Conservation (phyloP, 92 coral and sea anemone species). For the Actinostola sp. region DNA sequence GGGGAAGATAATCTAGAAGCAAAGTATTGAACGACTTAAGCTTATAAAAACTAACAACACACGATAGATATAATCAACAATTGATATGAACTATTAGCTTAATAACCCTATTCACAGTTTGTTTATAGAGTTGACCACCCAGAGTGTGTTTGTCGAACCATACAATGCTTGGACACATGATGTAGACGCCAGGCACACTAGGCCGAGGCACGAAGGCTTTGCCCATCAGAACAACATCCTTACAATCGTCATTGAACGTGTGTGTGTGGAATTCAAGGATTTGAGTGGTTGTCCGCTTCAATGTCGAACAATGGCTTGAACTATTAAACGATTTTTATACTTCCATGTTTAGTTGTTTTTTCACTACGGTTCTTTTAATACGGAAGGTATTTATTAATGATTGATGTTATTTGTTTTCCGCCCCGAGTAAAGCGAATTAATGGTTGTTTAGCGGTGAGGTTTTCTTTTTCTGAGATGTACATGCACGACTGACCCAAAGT, state of each 20-base stretch:
- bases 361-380: not conserved
- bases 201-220: conserved; percentile 9
- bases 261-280: not conserved
- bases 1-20: no score
- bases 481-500: no score
- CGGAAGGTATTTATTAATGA: no score
- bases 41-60: not conserved
- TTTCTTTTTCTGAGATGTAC: no score
- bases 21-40: no score
- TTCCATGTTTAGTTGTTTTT: not conserved
- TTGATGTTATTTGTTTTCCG: no score
- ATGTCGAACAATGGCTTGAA: not conserved
- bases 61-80: conserved; percentile 10
- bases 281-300: conserved; percentile 9
- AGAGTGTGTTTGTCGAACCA: conserved; percentile 1
- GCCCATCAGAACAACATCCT: not conserved
- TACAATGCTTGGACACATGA: conserved; percentile 25
- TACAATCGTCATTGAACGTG: not conserved
- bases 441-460: no score
- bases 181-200: conserved; percentile 3
- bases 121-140: conserved; percentile 36
- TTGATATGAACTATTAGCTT: conserved; percentile 9
- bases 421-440: no score
- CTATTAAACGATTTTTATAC: not conserved
- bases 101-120: not conserved